Conservation (phyloP, 1,140 invertebrate species). For the Periplaneta americana region DNA sequence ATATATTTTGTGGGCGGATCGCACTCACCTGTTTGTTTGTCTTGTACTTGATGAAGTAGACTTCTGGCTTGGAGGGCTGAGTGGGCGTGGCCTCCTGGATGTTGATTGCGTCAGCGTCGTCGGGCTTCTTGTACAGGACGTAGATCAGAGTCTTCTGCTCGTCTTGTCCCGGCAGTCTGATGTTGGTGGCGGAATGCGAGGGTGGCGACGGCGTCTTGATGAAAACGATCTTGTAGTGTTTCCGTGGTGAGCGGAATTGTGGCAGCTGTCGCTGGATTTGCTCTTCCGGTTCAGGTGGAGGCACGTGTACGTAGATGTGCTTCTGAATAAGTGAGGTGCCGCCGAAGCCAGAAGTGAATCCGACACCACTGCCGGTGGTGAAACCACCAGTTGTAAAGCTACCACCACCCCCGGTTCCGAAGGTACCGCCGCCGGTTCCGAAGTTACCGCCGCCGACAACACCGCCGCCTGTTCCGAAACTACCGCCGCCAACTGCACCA, state of each 20-base stretch:
- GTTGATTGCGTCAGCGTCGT: constrained; percentile 68
- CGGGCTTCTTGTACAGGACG: constrained; percentile 78
- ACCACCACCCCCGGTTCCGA: constrained; percentile 33
- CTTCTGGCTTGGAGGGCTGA: constrained; percentile 77
- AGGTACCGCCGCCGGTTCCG: constrained; percentile 30
- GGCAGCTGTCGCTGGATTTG: constrained; percentile 47
- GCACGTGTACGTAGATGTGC: constrained; percentile 60
- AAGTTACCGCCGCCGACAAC: constrained; percentile 28
- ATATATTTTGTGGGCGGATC: too few relatives aligned
- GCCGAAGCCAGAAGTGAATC: constrained; percentile 18
- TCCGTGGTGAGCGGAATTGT: constrained; percentile 54
- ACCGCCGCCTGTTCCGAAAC: constrained; percentile 30
- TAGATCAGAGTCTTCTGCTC: constrained; percentile 85
- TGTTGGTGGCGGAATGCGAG: constrained; percentile 64
- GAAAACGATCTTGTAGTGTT: constrained; percentile 76
- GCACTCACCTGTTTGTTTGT: constrained; percentile 4
- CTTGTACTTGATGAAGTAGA: constrained; percentile 63
- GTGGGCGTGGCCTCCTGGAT: constrained; percentile 69
- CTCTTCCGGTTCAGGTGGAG: constrained; percentile 64
- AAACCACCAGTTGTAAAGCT: constrained; percentile 26
- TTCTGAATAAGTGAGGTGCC: constrained; percentile 41
- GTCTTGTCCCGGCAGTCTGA: constrained; percentile 56
- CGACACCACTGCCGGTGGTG: constrained; percentile 29
- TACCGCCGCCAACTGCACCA: constrained; percentile 33
- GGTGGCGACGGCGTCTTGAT: constrained; percentile 78